Conservation (phyloP, 1,140 invertebrate species). For the Andrena cerasifolii region DNA sequence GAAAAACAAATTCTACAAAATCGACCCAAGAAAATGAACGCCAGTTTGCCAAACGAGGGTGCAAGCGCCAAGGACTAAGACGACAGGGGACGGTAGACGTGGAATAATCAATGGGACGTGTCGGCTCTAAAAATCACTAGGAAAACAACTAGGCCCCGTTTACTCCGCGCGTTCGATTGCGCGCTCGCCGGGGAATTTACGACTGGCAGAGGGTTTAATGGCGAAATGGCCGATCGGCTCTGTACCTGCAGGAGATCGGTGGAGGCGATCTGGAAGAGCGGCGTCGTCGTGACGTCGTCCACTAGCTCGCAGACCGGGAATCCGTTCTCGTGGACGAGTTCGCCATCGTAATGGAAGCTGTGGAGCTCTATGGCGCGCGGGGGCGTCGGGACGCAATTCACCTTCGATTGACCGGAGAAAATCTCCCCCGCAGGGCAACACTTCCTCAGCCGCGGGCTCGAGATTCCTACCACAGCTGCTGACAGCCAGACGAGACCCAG, state of each 20-base stretch:
- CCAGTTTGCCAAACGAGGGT: too few relatives aligned
- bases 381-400: slow-evolving; percentile 44
- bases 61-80: too few relatives aligned
- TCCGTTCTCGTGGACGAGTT: background rate
- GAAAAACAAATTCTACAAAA: too few relatives aligned
- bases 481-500: background rate
- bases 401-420: slow-evolving; percentile 23
- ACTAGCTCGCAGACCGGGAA: slow-evolving; percentile 44
- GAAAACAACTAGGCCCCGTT: background rate
- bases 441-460: slow-evolving; percentile 34
- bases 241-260: slow-evolving; percentile 32
- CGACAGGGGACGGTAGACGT: too few relatives aligned
- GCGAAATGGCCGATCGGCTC: background rate
- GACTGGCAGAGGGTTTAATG: background rate
- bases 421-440: slow-evolving; percentile 55
- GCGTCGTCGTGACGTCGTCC: slow-evolving; percentile 36
- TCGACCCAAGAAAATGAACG: too few relatives aligned
- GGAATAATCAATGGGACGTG: background rate
- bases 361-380: slow-evolving; percentile 2
- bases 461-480: background rate
- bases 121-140: background rate
- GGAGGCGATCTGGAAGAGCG: slow-evolving; percentile 10
- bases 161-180: background rate
- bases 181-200: background rate
- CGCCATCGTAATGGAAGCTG: background rate